phyloP scores from a whole-genome alignment of 2,888 invertebrate species.

The Caprella mutica region DNA sequence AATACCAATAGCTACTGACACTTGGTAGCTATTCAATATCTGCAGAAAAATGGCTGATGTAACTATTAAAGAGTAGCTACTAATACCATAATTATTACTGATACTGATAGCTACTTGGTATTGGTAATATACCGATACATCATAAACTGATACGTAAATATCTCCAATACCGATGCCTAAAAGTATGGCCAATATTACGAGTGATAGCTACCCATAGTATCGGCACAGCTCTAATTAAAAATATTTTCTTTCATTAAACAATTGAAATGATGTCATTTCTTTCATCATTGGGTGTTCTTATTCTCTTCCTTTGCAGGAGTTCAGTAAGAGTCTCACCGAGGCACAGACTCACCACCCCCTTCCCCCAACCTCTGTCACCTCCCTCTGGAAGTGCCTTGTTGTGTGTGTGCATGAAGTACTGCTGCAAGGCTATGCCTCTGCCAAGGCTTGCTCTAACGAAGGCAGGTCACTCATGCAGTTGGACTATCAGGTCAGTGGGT shows the following conservation, averaged over 20 bases:
- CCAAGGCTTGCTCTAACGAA: conserved; percentile 88
- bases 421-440: conserved; percentile 41
- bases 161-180: too few species aligned
- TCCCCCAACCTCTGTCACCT: conserved; percentile 54
- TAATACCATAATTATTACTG: too few species aligned
- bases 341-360: conserved; percentile 58
- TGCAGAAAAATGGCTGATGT: too few species aligned
- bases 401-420: conserved; percentile 61
- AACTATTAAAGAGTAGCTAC: too few species aligned
- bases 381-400: conserved; percentile 78
- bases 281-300: background rate
- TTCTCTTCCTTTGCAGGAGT: conserved; percentile 56
- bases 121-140: too few species aligned
- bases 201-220: too few species aligned
- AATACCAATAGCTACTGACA: background rate
- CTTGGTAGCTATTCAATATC: too few species aligned
- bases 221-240: too few species aligned
- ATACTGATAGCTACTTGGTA: too few species aligned
- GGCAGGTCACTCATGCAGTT: conserved; percentile 95
- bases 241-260: too few species aligned
- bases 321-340: conserved; percentile 62
- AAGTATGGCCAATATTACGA: too few species aligned
- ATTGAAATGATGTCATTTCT: background rate
- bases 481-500: conserved; percentile 60
- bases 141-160: too few species aligned